These are phyloP conservation scores for Tetramorium alpestre DNA, from an alignment of 1,140 invertebrate species.

Conservation along the genomic window DNA sequence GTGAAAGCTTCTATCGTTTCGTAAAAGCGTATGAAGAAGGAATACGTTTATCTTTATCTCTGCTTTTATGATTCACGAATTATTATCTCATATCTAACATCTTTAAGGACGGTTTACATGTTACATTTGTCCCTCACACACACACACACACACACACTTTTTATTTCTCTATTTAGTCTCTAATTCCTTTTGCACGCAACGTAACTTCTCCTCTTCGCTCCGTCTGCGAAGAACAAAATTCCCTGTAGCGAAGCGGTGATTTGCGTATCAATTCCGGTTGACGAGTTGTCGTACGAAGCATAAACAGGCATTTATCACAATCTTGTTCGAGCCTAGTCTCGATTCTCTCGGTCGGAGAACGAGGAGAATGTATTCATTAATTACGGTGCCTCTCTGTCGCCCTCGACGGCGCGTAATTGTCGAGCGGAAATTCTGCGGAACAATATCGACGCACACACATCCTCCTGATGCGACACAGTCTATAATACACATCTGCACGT, in stretches of 20 bases:
- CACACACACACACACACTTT: not conserved
- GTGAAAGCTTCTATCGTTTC: not conserved
- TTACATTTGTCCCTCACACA: not conserved
- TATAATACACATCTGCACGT: not conserved
- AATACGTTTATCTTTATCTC: not conserved
- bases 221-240: not conserved
- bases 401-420: constrained; percentile 15
- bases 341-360: not conserved
- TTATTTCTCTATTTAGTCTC: not conserved
- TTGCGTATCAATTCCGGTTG: not conserved
- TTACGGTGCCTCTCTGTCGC: not conserved
- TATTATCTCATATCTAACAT: not conserved
- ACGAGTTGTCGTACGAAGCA: not conserved
- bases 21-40: not conserved
- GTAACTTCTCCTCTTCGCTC: not conserved
- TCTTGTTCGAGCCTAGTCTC: not conserved
- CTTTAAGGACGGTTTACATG: not conserved
- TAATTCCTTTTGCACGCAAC: not conserved
- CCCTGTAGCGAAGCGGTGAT: not conserved
- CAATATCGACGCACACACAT: not conserved
- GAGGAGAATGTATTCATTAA: not conserved
- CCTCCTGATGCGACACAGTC: not conserved
- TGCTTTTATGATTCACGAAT: not conserved
- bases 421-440: not conserved
- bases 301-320: not conserved